A percentile compares a stretch with the other conserved stretches of the same genome.
Conservation (phyloP, 2,113 vertebrate species). For the Malurus cyaneus region DNA sequence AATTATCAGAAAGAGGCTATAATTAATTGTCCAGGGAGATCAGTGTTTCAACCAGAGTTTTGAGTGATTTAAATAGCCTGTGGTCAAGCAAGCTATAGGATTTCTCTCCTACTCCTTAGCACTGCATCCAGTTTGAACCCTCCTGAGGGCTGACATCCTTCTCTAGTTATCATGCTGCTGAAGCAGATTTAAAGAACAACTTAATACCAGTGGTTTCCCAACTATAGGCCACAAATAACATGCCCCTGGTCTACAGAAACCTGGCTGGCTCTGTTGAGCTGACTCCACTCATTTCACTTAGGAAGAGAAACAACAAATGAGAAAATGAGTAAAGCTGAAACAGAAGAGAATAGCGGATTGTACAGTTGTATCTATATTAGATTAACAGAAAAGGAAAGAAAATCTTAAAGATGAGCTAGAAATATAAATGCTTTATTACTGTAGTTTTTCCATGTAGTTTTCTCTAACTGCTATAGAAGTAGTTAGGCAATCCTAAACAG, state of each 20-base stretch:
- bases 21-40: not conserved
- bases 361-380: not conserved
- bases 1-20: not conserved
- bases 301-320: not conserved
- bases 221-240: not conserved
- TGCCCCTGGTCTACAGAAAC: not conserved
- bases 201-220: constrained; percentile 32
- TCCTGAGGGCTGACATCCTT: not conserved
- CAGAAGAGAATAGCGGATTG: not conserved
- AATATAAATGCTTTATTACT: not conserved
- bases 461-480: not conserved
- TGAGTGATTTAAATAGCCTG: not conserved
- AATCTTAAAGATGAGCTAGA: not conserved
- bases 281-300: constrained; percentile 10
- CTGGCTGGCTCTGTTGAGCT: not conserved
- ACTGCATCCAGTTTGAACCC: not conserved
- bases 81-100: not conserved
- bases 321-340: not conserved
- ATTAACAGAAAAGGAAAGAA: not conserved
- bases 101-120: not conserved
- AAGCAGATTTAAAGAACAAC: not conserved
- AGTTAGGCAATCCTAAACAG: not conserved
- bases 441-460: not conserved
- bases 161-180: not conserved
- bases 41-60: not conserved